Conservation (phyloP, 2,797 vertebrate species). For the Mormyrops boulengeri region DNA sequence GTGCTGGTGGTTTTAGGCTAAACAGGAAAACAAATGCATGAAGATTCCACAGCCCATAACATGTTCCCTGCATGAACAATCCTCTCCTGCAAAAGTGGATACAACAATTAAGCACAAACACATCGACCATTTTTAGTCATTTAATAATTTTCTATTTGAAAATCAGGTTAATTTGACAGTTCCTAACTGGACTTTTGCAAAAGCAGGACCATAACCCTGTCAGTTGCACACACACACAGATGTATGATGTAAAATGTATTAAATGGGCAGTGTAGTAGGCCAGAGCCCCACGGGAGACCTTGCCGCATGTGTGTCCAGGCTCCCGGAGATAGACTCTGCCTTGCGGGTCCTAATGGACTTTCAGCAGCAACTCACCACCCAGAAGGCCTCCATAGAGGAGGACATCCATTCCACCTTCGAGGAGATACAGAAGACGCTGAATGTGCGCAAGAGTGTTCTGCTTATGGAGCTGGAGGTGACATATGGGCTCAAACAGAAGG, state of each 20-base stretch:
- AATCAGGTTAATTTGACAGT: neutral
- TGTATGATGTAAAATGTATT: neutral
- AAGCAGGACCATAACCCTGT: neutral
- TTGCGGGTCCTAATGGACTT: conserved; percentile 81
- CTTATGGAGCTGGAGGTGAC: conserved; percentile 98
- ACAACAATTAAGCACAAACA: neutral
- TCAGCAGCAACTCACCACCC: conserved; percentile 82
- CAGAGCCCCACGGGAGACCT: neutral
- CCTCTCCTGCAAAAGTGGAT: neutral
- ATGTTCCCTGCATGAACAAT: neutral
- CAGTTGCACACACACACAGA: neutral
- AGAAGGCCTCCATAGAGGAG: conserved; percentile 88
- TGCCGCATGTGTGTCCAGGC: conserved; percentile 53
- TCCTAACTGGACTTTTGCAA: neutral
- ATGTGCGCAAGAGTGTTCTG: conserved; percentile 90
- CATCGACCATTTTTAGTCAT: neutral
- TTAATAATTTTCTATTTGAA: neutral
- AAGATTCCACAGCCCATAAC: neutral
- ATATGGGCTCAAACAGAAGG: conserved; percentile 94
- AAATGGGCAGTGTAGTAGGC: neutral
- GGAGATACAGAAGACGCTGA: conserved; percentile 91
- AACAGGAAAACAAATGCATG: neutral
- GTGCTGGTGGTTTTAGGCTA: neutral
- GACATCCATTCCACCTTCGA: conserved; percentile 91
- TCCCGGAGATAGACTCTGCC: conserved; percentile 83